These are phyloP conservation scores for Geodia barretti DNA, from an alignment of 37 sponge, comb jelly and placozoan species.

Conservation along the genomic window DNA sequence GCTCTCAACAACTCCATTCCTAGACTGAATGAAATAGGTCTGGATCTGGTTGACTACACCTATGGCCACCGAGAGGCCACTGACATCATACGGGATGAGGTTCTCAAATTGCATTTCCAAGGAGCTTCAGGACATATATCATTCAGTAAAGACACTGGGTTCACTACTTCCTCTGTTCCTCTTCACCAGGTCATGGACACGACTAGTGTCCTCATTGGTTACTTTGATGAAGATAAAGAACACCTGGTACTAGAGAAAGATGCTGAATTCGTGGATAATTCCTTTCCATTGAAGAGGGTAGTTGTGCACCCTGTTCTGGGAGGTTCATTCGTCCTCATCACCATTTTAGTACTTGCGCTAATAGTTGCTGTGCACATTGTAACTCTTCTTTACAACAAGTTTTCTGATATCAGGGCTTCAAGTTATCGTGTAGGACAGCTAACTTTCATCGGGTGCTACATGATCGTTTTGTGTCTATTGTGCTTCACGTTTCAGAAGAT, in stretches of 20 bases:
- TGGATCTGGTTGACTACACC: neutral
- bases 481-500: neutral
- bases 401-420: slow-evolving; percentile 11
- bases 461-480: neutral
- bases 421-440: slow-evolving; percentile 2
- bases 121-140: slow-evolving; percentile 1
- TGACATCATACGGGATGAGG: slow-evolving; percentile 1
- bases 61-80: neutral
- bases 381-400: too few species aligned
- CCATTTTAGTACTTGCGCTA: too few species aligned
- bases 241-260: too few species aligned
- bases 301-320: neutral
- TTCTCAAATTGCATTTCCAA: neutral
- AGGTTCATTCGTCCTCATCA: too few species aligned
- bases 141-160: slow-evolving; percentile 4
- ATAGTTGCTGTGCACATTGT: too few species aligned
- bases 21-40: too few species aligned
- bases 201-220: too few species aligned
- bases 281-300: too few species aligned
- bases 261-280: too few species aligned
- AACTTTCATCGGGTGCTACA: slow-evolving; percentile 6
- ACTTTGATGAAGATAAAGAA: too few species aligned
- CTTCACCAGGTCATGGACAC: too few species aligned
- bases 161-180: neutral
- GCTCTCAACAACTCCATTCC: slow-evolving; percentile 2